Evolutionary conservation across 2,113 vertebrate genomes (phyloP), one percentile per base, ranked within the genome.

Genomic region (Vicugna pacos): DNA sequence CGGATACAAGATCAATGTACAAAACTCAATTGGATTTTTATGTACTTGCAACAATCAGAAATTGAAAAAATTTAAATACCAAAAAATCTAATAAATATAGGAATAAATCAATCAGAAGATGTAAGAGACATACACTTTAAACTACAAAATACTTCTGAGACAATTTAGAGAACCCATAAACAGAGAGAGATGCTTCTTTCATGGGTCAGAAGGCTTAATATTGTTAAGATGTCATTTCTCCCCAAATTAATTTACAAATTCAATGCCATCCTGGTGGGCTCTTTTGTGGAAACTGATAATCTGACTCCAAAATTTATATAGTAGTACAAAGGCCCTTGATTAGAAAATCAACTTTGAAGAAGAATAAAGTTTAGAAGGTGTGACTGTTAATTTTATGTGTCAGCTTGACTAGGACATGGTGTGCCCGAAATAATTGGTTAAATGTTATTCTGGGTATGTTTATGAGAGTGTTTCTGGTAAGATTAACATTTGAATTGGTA

Each of bases 31-130:
- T 81, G 16, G 16, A 76, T 58, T 84, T 67, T 50, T 48, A 84
- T 42, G 38, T 77, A 69, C 30, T 76, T 60, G 2, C 17, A 77
- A 94, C 42, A 76, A 52, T 38, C 69, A 94, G 30, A 84, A 67
- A 64, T 73, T 54, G n/a, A 81, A 72, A 81, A 42, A 42, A 54
- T 72, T 87, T 56, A 94, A 16, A 67, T 62, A 62, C 14, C 28
- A 93, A 94, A 91, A 86, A 58, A 86, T 70, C 70, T 79, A 8
- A 60, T 60, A 6, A 46, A 30, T 15, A 20, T 42, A 46, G 11
- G n/a, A 8, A 24, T 91, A 91, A 95, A 54, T 22, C 26, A 86
- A 76, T 70, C 22, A 86, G 80, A 94, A 89, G 48, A 73, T 56
- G 22, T 77, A 50, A 81, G n/a, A 73, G 46, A 72, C 20, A 28